phyloP scores from a whole-genome alignment of 2,113 vertebrate genomes.

The Archocentrus centrarchus region DNA sequence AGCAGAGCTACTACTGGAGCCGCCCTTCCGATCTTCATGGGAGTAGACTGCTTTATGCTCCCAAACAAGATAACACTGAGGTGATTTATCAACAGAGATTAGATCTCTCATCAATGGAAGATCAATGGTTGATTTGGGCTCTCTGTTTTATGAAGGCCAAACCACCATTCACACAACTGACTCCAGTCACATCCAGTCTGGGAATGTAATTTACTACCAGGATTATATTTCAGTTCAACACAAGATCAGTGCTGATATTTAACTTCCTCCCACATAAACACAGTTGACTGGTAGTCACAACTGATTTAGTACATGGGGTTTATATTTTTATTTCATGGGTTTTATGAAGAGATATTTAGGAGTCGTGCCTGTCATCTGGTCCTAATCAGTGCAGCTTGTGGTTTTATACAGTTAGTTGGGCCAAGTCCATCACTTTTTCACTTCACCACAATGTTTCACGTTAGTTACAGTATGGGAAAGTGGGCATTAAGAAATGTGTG shows the following conservation, averaged over 20 bases:
- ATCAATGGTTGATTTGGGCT: conserved; percentile 50
- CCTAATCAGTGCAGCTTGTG: conserved; percentile 51
- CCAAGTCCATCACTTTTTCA: conserved; percentile 36
- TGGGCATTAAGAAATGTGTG: conserved; percentile 8
- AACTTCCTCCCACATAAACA: conserved; percentile 60
- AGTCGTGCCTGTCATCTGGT: conserved; percentile 61
- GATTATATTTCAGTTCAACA: conserved; percentile 62
- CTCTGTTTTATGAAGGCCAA: conserved; percentile 49
- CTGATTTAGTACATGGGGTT: conserved; percentile 56
- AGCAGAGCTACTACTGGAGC: conserved; percentile 14
- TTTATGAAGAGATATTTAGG: conserved; percentile 57
- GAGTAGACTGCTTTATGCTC: conserved; percentile 35
- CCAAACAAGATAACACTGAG: conserved; percentile 44
- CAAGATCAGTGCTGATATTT: conserved; percentile 57
- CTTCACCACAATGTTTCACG: conserved; percentile 4
- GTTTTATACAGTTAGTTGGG: conserved; percentile 56
- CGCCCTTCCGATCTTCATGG: conserved; percentile 34
- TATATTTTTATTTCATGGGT: conserved; percentile 53
- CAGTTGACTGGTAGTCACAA: conserved; percentile 45
- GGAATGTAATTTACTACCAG: conserved; percentile 35
- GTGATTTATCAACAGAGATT: conserved; percentile 63
- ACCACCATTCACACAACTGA: conserved; percentile 48
- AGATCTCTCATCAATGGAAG: conserved; percentile 49
- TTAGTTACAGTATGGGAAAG: conserved; percentile 50
- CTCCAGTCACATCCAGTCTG: conserved; percentile 39